These are phyloP conservation scores for Microtus richardsoni DNA, from an alignment of 2,113 vertebrate genomes.

Conservation along the genomic window DNA sequence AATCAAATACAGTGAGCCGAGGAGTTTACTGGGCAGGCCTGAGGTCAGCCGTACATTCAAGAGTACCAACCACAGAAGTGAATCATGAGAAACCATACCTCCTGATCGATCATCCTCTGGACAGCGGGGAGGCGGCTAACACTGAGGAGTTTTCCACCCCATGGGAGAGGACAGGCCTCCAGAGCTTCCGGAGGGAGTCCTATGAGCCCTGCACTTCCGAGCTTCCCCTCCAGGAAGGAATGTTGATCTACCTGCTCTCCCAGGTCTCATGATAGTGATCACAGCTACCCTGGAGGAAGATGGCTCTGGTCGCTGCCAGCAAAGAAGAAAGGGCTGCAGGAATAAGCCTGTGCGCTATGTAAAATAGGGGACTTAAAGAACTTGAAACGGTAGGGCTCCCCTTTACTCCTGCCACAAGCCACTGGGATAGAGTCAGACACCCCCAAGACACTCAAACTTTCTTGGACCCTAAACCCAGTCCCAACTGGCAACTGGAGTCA, in stretches of 20 bases:
- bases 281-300: background rate
- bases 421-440: background rate
- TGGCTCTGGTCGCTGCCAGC: background rate
- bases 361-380: background rate
- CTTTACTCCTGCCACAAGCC: background rate
- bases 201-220: background rate
- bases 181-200: background rate
- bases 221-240: background rate
- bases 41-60: background rate
- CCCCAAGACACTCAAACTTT: background rate
- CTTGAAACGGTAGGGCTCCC: background rate
- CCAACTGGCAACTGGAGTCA: constrained; percentile 32
- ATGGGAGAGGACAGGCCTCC: background rate
- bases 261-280: no score
- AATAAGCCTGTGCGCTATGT: background rate
- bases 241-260: no score
- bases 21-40: background rate
- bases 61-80: background rate
- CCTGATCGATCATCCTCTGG: no score
- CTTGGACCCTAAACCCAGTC: constrained; percentile 10
- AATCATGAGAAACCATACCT: background rate
- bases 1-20: background rate
- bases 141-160: background rate
- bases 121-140: background rate
- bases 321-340: background rate